A percentile compares a stretch with the other conserved stretches of the same genome.
phyloP scores from a whole-genome alignment of 2,888 invertebrate species.

The Pachydiplax longipennis region DNA sequence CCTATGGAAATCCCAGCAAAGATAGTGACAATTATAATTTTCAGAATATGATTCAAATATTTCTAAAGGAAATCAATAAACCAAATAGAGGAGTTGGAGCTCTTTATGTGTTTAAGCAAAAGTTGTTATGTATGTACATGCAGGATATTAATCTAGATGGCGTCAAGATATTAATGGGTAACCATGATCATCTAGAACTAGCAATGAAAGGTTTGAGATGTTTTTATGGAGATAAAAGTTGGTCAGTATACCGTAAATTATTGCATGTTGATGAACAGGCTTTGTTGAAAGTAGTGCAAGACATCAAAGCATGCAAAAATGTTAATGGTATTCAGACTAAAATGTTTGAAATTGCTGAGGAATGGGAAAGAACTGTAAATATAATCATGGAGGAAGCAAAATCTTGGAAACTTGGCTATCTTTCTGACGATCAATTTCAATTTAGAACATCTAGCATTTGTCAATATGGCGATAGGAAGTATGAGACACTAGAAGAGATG shows the following conservation, averaged over 20 bases:
- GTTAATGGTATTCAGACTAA: background rate
- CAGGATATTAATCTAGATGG: no score
- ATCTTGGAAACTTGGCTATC: background rate
- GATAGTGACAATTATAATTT: background rate
- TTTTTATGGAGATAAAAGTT: background rate
- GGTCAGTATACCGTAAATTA: background rate
- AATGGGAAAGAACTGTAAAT: background rate
- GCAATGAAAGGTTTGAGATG: background rate
- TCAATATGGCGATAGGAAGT: background rate
- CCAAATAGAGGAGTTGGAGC: background rate
- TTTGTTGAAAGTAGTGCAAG: background rate
- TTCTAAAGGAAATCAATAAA: no score
- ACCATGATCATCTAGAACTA: background rate
- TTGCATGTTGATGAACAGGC: background rate
- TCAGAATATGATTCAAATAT: background rate
- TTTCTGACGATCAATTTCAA: background rate
- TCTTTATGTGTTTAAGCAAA: background rate
- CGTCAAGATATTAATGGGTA: no score
- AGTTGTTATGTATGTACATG: background rate
- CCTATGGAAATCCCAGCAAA: background rate
- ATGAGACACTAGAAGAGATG: background rate
- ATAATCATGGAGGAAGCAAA: background rate
- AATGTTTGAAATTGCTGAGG: background rate
- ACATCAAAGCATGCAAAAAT: background rate
- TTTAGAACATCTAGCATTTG: background rate